Percentiles rank a stretch among this genome's conserved stretches.
Evolutionary conservation across 2,113 vertebrate genomes (phyloP).

Genomic region (Arenaria interpres): DNA sequence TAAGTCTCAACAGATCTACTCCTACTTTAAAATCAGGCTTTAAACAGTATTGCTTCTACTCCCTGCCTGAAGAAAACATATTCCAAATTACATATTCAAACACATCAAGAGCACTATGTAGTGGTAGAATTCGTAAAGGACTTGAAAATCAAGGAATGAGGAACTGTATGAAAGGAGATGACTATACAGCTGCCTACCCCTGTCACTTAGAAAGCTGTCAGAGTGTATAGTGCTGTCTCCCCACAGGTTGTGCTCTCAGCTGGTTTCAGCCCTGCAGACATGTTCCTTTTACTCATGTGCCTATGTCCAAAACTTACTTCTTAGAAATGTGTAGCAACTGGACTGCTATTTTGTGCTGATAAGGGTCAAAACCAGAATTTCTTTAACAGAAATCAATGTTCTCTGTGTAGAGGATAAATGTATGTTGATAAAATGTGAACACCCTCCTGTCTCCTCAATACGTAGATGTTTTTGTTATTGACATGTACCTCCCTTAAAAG

Average conservation of each 20-base stretch:
- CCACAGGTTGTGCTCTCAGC: neutral
- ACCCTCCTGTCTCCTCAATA: neutral
- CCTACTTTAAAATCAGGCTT: neutral
- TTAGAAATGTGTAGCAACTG: neutral
- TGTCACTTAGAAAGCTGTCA: neutral
- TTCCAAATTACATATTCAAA: neutral
- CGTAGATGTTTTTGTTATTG: neutral
- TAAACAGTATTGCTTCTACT: neutral
- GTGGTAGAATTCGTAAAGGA: neutral
- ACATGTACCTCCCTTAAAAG: neutral
- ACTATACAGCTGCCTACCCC: neutral
- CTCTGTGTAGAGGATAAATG: neutral
- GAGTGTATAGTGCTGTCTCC: neutral
- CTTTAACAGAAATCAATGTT: neutral
- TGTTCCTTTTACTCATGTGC: neutral
- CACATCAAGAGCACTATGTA: neutral
- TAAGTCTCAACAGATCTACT: neutral
- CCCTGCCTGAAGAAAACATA: neutral
- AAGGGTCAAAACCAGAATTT: neutral
- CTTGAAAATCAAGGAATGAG: neutral
- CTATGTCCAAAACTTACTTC: neutral
- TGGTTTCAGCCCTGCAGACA: neutral
- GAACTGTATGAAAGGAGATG: neutral
- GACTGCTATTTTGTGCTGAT: neutral
- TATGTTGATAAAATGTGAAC: neutral